Evolutionary conservation across 2,888 invertebrate species (phyloP), one percentile per base, ranked within the genome.

Genomic region (Acrobasis consociella): DNA sequence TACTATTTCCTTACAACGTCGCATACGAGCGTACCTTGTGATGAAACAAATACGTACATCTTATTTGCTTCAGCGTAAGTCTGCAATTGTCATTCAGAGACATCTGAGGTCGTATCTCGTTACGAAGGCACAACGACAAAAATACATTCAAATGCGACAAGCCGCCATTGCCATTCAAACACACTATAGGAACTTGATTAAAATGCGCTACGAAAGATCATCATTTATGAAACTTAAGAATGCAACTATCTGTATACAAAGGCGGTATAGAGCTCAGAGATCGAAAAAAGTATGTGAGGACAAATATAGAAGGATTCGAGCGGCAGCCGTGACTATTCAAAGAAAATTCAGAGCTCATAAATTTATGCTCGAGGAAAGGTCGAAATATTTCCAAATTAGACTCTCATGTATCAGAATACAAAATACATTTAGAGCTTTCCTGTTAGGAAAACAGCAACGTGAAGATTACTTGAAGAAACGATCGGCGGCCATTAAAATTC

Each of bases 1-100:
- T 5, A 75, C 82, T 0, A 70, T 90, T 2, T 74, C 78, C 10
- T 78, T 95, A 58, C 95, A 95, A 75, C 83, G 72, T 0, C 82
- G 85, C 66, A 86, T 91, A 70, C 91, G 91, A 66, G 86, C 93
- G 0, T 83, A 78, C 65, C 67, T 80, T 51, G 58, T 70, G 0
- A 87, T 83, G 79, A 85, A 80, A 68, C 69, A 70, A 64, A 67
- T 73, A 7, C 77, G 80, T 67, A 61, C 66, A 7, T 53, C 75
- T 15, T 93, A 83, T 64, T 22, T 78, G 1, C 64, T 55, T 0
- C 69, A 81, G 56, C 80, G 78, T 62, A 76, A 72, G 31, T 80
- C 88, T n/a, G 75, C 80, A 9, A 67, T 82, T 58, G 49, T 67
- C 13, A 78, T 83, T 59, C 82, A 83, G 65, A 72, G 50, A 39